Evolutionary conservation across 1,140 invertebrate genomes (phyloP).

Genomic region (Physella acuta): DNA sequence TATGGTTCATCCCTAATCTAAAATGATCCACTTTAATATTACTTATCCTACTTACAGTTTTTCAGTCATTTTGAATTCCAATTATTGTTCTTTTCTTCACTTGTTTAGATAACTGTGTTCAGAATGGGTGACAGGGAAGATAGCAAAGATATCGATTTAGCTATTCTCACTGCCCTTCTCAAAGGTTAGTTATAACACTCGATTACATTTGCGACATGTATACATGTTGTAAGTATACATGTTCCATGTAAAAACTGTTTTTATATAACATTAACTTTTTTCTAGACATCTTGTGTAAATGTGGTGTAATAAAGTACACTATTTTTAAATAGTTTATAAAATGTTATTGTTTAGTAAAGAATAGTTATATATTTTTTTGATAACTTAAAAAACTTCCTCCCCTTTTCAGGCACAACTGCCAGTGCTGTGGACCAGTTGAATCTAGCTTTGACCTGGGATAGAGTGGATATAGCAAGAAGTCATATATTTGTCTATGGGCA

Average conservation of each 20-base stretch:
- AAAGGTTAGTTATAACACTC: slow-evolving; percentile 62
- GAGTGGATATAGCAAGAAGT: slow-evolving; percentile 91
- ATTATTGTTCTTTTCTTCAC: slow-evolving; percentile 11
- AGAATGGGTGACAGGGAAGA: slow-evolving; percentile 61
- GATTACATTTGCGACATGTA: too few species aligned
- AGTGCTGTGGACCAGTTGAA: slow-evolving; percentile 89
- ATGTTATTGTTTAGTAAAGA: not conserved
- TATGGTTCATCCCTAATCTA: too few species aligned
- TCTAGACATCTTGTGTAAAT: not conserved
- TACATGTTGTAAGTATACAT: not conserved
- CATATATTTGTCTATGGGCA: slow-evolving; percentile 96
- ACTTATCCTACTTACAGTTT: too few species aligned
- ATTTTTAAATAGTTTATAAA: not conserved
- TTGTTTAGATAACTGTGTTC: slow-evolving; percentile 64
- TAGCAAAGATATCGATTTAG: slow-evolving; percentile 85
- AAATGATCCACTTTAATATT: too few species aligned
- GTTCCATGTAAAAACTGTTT: not conserved
- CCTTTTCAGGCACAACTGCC: slow-evolving; percentile 68
- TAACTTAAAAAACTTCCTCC: not conserved
- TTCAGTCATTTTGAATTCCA: too few species aligned
- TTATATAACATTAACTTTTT: not conserved
- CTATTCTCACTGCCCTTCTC: slow-evolving; percentile 89
- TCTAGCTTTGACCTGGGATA: slow-evolving; percentile 93
- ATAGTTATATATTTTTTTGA: slow-evolving; percentile 10
- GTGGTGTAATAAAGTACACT: not conserved